Evolutionary conservation across 2,797 vertebrate species (phyloP).

Genomic region (Pampus argenteus): DNA sequence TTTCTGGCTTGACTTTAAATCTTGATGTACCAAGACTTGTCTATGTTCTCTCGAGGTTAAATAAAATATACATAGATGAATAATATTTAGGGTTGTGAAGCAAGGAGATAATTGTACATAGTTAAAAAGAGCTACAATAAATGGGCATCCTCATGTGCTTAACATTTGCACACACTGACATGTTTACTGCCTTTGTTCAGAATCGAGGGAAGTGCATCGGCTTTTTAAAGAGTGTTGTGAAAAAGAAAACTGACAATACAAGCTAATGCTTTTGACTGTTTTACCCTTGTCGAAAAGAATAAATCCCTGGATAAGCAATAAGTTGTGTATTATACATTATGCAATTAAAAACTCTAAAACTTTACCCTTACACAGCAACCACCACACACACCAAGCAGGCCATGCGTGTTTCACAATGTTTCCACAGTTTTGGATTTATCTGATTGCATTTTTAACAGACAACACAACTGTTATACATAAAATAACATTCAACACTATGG

Average conservation of each 20-base stretch:
- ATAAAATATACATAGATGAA: neutral
- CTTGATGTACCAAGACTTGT: neutral
- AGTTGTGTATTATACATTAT: slow-evolving; percentile 69
- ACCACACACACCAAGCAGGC: slow-evolving; percentile 45
- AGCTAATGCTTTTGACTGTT: slow-evolving; percentile 33
- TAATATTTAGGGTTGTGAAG: slow-evolving; percentile 4
- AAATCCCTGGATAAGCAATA: slow-evolving; percentile 53
- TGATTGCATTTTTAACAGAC: neutral
- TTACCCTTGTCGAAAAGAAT: slow-evolving; percentile 9
- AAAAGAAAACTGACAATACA: slow-evolving; percentile 36
- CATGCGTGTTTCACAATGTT: slow-evolving; percentile 17
- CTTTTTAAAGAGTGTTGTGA: slow-evolving; percentile 14
- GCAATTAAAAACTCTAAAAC: slow-evolving; percentile 61
- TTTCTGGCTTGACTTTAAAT: slow-evolving; percentile 15
- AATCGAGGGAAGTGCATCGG: slow-evolving; percentile 11
- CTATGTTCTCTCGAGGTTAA: neutral
- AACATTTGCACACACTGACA: slow-evolving; percentile 27
- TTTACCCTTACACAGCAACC: slow-evolving; percentile 22
- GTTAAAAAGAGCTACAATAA: slow-evolving; percentile 8
- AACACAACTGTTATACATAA: too few relatives aligned
- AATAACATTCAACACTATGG: neutral
- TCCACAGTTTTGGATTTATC: slow-evolving; percentile 7
- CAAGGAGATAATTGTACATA: slow-evolving; percentile 7
- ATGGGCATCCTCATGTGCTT: slow-evolving; percentile 18
- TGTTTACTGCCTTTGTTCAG: slow-evolving; percentile 46